Base-by-base conservation (phyloP, 2,797 vertebrate species). In the Anguilla anguilla region DNA sequence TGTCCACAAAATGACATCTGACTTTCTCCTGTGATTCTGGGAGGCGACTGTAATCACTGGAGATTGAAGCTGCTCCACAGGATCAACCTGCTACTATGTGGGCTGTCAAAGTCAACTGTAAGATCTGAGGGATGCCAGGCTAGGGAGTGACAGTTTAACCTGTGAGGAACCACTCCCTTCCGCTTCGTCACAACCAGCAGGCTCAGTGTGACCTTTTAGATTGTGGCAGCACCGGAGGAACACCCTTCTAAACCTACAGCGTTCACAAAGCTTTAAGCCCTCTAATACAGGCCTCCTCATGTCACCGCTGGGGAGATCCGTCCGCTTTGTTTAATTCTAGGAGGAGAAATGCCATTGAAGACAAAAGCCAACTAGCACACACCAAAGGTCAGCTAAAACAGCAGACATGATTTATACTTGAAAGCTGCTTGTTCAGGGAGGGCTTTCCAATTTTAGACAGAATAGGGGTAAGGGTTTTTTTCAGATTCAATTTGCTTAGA, bases 141-240 rank as follows among this genome's bases (percentile, higher is more conserved):
- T 53, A 19, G 61, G 85, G 85, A 72, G 85, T 85, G 59, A 67
- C 84, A 22, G 11, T 85, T 85, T 85, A 85, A 67, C 35, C 55
- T 64, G 13, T 19, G 22, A 19, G 25, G 35, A 84, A 11, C 83
- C 35, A 49, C 55, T 82, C 86, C 19, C 81, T 83, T 49, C 69
- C 84, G 61, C 13, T 64, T 49, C 61, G 22, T 57, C 43, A 7
- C 28, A n/a, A 39, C 81, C 49, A 25, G 49, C 81, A n/a, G 25
- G 79, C 9, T 22, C 11, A 13, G 79, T 49, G 25, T n/a, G 79
- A 35, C 46, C 25, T 83, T 55, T 55, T 11, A 28, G 49, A 53
- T 7, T n/a, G 10, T 39, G 22, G 22, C 57, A 67, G 84, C 3
- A 25, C 57, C 25, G 22, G 31, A 19, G 59, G 57, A 67, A 67